A percentile compares a stretch with the other conserved stretches of the same genome.
phyloP scores from a whole-genome alignment of 2,797 vertebrate genomes.

The Setipinna tenuifilis region DNA sequence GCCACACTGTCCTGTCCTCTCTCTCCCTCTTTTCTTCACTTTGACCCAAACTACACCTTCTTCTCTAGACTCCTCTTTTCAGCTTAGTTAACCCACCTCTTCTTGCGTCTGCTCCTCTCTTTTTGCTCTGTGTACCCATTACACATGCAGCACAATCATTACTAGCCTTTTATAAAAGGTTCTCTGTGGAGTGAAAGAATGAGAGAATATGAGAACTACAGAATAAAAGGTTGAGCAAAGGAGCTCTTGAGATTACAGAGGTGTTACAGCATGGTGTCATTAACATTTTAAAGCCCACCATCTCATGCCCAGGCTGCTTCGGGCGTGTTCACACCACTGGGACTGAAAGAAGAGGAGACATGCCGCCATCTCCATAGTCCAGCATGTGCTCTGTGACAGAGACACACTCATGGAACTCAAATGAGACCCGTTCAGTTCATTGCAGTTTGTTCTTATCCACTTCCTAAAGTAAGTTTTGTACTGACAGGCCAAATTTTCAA shows the following conservation, averaged over 20 bases:
- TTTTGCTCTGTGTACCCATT: neutral
- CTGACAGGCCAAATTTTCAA: neutral
- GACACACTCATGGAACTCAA: neutral
- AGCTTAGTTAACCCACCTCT: conserved; percentile 24
- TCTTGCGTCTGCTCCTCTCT: neutral
- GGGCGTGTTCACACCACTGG: conserved; percentile 30
- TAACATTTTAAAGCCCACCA: conserved; percentile 56
- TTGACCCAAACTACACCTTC: neutral
- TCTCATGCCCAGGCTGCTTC: conserved; percentile 33
- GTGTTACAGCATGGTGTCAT: conserved; percentile 54
- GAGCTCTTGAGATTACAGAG: conserved; percentile 51
- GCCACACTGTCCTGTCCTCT: conserved; percentile 1
- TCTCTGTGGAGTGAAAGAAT: conserved; percentile 15
- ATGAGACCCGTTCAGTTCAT: neutral
- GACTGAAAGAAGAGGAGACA: conserved; percentile 17
- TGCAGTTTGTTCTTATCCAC: neutral
- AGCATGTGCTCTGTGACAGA: conserved; percentile 36
- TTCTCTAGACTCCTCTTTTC: neutral
- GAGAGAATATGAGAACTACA: conserved; percentile 22
- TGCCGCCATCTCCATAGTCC: neutral
- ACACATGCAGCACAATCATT: neutral
- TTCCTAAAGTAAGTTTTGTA: neutral
- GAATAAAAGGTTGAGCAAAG: conserved; percentile 4
- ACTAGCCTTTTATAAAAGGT: conserved; percentile 5
- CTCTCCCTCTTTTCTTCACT: neutral